Conservation (phyloP, 2,113 vertebrate genomes). For the Prolemur simus region DNA sequence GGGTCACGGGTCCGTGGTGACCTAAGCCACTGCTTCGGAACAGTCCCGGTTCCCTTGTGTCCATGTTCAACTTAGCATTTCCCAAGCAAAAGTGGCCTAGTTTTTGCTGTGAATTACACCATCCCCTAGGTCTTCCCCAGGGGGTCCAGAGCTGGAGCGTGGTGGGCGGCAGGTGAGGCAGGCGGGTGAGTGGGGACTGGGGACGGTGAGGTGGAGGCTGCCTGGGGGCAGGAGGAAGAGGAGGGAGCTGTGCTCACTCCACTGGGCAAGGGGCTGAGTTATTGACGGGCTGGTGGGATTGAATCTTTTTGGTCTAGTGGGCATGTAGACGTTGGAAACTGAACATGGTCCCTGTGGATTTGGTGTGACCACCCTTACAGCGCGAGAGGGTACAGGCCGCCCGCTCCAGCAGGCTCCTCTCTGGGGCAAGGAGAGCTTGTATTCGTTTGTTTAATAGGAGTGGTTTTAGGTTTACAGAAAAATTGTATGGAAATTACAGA, state of each 20-base stretch:
- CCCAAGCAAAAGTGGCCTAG: background rate
- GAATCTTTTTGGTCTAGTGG: background rate
- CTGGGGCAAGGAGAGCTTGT: background rate
- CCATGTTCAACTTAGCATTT: rapidly evolving
- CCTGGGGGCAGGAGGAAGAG: background rate
- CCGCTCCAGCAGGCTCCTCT: background rate
- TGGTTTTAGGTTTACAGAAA: background rate
- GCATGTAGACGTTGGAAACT: background rate
- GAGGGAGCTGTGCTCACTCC: background rate
- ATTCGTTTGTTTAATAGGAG: background rate
- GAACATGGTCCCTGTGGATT: rapidly evolving
- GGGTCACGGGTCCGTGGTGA: background rate
- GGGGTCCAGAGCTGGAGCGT: no score
- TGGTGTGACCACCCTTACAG: rapidly evolving
- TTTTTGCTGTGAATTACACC: background rate
- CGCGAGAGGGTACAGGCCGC: no score
- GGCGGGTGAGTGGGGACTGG: no score
- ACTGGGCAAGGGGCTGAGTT: background rate
- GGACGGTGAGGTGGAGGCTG: background rate
- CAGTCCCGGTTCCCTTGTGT: background rate
- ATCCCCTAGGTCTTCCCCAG: rapidly evolving
- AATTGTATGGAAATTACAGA: background rate
- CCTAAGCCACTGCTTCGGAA: background rate
- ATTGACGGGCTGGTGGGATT: background rate
- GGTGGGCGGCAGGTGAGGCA: no score